Conservation (phyloP, 2,888 invertebrate genomes). For the Quadroppia sp. region DNA sequence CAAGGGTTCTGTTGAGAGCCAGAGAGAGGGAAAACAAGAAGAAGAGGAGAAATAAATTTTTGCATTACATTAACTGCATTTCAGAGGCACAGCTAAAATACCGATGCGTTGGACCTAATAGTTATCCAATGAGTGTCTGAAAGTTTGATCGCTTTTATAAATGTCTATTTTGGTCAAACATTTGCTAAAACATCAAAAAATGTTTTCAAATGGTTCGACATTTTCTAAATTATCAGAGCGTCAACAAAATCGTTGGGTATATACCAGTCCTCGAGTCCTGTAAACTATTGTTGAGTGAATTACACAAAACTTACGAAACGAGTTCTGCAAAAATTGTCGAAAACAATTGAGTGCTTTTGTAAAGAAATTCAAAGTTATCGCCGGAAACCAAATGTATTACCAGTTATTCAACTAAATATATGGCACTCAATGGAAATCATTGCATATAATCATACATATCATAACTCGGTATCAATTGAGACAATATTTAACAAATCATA, state of each 20-base stretch:
- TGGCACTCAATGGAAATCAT: background rate
- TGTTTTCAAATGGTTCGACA: background rate
- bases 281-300: background rate
- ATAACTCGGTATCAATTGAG: background rate
- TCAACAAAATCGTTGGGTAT: background rate
- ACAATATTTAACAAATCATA: background rate
- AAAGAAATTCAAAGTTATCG: background rate
- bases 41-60: constrained; percentile 5
- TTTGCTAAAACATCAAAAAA: background rate
- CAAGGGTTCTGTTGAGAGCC: constrained; percentile 2
- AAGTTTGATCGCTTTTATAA: background rate
- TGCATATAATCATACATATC: background rate
- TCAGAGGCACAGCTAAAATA: background rate
- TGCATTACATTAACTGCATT: constrained; percentile 8
- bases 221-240: constrained; percentile 11
- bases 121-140: background rate
- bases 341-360: constrained; percentile 16
- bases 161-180: constrained; percentile 10
- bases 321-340: background rate
- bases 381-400: background rate
- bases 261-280: background rate
- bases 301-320: background rate
- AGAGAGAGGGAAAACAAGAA: background rate
- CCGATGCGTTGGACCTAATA: constrained; percentile 1
- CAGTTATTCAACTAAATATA: background rate